These are phyloP conservation scores for Stenchaetothrips biformis DNA, from an alignment of 2,888 invertebrate species.

Conservation along the genomic window DNA sequence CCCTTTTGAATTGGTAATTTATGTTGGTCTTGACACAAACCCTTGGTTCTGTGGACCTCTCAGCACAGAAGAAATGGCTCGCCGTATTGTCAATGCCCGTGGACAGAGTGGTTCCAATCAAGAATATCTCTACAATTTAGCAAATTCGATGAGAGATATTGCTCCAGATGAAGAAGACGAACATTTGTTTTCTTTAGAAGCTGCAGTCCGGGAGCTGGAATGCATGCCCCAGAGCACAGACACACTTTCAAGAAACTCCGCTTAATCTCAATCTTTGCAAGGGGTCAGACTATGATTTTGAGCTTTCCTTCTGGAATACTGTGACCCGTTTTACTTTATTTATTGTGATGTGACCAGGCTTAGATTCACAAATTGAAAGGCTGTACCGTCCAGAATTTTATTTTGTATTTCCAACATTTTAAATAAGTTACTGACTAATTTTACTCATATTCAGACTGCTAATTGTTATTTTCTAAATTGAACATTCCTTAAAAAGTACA, in stretches of 20 bases:
- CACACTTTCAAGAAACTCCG: neutral
- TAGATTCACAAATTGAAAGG: neutral
- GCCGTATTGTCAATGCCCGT: conserved; percentile 63
- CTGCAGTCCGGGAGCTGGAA: conserved; percentile 49
- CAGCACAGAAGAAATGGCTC: conserved; percentile 70
- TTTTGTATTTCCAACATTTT: neutral
- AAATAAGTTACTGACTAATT: neutral
- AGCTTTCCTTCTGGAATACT: neutral
- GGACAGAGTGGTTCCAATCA: conserved; percentile 89
- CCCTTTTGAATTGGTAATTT: conserved; percentile 68
- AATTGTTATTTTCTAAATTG: neutral
- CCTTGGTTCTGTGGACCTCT: conserved; percentile 73
- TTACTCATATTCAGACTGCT: neutral
- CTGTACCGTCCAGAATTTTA: neutral
- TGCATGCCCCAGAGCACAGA: neutral
- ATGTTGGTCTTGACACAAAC: conserved; percentile 77
- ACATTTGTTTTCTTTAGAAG: conserved; percentile 71
- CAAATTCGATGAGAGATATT: conserved; percentile 67
- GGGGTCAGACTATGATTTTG: neutral
- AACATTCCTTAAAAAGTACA: neutral
- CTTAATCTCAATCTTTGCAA: neutral
- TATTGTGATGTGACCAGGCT: neutral
- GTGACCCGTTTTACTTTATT: neutral
- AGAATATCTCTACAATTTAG: conserved; percentile 85
- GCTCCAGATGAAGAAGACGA: conserved; percentile 68